phyloP scores from a whole-genome alignment of 2,797 vertebrate genomes.

The Dallia pectoralis region DNA sequence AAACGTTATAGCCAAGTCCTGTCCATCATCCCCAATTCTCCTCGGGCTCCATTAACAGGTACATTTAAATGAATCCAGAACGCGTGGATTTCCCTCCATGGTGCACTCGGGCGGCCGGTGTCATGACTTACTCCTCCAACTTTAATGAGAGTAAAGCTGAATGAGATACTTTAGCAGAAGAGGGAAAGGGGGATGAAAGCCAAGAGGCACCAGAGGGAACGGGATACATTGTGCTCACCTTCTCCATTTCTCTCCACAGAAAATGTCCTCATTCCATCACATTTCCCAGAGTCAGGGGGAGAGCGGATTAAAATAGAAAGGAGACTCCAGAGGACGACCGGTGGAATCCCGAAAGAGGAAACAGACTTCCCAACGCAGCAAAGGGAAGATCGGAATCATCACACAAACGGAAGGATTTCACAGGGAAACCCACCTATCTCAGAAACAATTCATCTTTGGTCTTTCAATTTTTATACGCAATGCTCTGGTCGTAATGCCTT shows the following conservation, averaged over 20 bases:
- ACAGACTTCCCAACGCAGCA: slow-evolving; percentile 22
- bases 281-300: slow-evolving; percentile 38
- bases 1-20: slow-evolving; percentile 17
- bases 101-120: slow-evolving; percentile 56
- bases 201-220: slow-evolving; percentile 23
- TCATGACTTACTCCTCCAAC: slow-evolving; percentile 56
- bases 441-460: slow-evolving; percentile 34
- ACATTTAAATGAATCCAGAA: slow-evolving; percentile 49
- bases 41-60: slow-evolving; percentile 50
- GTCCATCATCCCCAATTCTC: slow-evolving; percentile 26
- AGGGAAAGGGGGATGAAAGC: slow-evolving; percentile 7
- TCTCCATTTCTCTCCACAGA: slow-evolving; percentile 53
- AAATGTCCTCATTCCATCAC: slow-evolving; percentile 41
- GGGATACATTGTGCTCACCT: slow-evolving; percentile 48
- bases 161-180: slow-evolving; percentile 37
- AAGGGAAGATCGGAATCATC: slow-evolving; percentile 45
- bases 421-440: slow-evolving; percentile 4
- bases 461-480: slow-evolving; percentile 31
- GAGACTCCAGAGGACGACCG: slow-evolving; percentile 32
- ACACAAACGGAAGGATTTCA: slow-evolving; percentile 27
- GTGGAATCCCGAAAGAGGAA: no score
- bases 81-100: slow-evolving; percentile 40
- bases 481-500: slow-evolving; percentile 16
- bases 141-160: slow-evolving; percentile 60
- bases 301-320: slow-evolving; percentile 47